Percentiles rank a stretch among this genome's conserved stretches.
These are phyloP conservation scores for Luffia ferchaultella DNA, from an alignment of 2,888 invertebrate genomes.

Conservation along the genomic window DNA sequence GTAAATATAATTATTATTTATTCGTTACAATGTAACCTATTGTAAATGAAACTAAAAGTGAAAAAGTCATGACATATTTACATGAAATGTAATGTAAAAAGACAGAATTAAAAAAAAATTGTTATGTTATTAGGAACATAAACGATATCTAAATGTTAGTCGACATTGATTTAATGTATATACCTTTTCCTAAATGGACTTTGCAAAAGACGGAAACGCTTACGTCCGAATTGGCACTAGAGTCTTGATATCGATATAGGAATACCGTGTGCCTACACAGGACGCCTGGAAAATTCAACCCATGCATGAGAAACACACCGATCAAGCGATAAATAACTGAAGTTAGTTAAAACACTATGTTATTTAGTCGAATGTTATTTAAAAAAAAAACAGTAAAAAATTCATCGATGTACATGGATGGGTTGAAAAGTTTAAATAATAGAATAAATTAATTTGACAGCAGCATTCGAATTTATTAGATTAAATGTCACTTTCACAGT, in stretches of 20 bases:
- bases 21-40: too few relatives aligned
- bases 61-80: too few relatives aligned
- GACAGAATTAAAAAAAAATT: too few relatives aligned
- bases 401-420: not conserved
- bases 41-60: too few relatives aligned
- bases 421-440: too few relatives aligned
- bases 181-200: slow-evolving; percentile 67
- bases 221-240: slow-evolving; percentile 56
- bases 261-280: slow-evolving; percentile 59
- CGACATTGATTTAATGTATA: slow-evolving; percentile 17
- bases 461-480: too few relatives aligned
- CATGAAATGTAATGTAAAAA: too few relatives aligned
- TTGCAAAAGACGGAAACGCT: slow-evolving; percentile 64
- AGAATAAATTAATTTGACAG: too few relatives aligned
- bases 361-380: not conserved
- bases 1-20: too few relatives aligned
- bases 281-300: slow-evolving; percentile 56
- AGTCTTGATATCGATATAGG: slow-evolving; percentile 60
- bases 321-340: not conserved
- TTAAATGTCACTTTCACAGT: too few relatives aligned
- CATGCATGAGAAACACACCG: slow-evolving; percentile 14
- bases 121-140: too few relatives aligned
- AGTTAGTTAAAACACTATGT: too few relatives aligned
- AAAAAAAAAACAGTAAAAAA: not conserved
- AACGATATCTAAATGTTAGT: slow-evolving; percentile 11